Evolutionary conservation across 2,888 invertebrate species (phyloP).

Genomic region (Rotaria macrura): DNA sequence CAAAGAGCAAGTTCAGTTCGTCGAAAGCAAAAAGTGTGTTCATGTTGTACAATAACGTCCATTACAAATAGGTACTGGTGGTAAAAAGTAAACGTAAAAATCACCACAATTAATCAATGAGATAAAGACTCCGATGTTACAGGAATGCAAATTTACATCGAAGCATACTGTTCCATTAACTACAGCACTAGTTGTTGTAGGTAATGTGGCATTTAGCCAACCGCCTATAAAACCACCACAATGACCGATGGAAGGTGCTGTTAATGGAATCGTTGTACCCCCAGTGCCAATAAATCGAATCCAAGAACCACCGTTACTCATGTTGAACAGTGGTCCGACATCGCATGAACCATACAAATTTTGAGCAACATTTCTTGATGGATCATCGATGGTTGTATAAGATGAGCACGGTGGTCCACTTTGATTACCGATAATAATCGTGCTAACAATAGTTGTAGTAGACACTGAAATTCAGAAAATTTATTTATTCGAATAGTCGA

Average conservation of each 20-base stretch:
- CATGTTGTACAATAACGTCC: not conserved
- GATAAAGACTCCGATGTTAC: fast-evolving
- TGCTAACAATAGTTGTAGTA: not conserved
- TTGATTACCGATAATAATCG: not conserved
- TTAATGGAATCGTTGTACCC: not conserved
- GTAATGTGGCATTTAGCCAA: not conserved
- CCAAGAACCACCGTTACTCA: not conserved
- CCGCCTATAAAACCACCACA: not conserved
- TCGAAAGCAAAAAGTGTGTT: not conserved
- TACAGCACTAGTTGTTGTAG: not conserved
- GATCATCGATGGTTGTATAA: not conserved
- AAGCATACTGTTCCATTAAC: not conserved
- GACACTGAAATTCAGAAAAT: not conserved
- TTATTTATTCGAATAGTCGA: not conserved
- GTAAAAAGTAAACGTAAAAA: not conserved
- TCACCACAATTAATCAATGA: not conserved
- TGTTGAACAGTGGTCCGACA: not conserved
- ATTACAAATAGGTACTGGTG: not conserved
- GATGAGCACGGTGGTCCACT: not conserved
- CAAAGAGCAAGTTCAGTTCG: too few species aligned
- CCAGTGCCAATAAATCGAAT: not conserved
- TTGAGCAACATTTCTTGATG: not conserved
- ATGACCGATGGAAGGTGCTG: not conserved
- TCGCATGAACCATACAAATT: not conserved
- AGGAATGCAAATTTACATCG: too few species aligned